Percentiles rank a stretch among this genome's conserved stretches.
These are phyloP conservation scores for Muscina levida DNA, from an alignment of 2,888 invertebrate species.

Conservation along the genomic window DNA sequence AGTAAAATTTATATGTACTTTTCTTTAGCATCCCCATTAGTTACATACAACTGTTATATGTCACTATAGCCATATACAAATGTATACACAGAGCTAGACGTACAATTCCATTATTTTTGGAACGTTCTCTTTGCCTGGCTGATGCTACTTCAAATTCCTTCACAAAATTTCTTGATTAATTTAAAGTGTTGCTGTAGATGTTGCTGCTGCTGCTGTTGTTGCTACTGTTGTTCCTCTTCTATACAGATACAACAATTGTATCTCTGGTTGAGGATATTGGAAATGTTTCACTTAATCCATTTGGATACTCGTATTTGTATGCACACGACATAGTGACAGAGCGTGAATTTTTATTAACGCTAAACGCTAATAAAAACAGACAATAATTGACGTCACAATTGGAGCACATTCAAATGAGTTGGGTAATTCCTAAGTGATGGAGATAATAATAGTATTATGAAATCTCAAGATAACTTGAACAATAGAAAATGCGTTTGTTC, in stretches of 20 bases:
- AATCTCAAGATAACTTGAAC: neutral
- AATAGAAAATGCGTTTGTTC: too few relatives aligned
- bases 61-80: too few relatives aligned
- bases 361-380: neutral
- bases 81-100: too few relatives aligned
- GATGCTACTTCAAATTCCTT: constrained; percentile 7
- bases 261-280: too few relatives aligned
- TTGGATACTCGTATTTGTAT: constrained; percentile 16
- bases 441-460: neutral
- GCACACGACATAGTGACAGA: constrained; percentile 6
- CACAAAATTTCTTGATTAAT: constrained; percentile 6
- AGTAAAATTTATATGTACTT: too few relatives aligned
- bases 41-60: too few relatives aligned
- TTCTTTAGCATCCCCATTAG: too few relatives aligned
- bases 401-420: constrained; percentile 7
- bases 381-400: constrained; percentile 28
- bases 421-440: constrained; percentile 2
- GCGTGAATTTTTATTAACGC: neutral
- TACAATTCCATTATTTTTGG: too few relatives aligned
- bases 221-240: neutral
- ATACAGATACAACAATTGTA: too few relatives aligned
- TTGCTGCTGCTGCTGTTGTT: neutral
- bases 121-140: too few relatives aligned
- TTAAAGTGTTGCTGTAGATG: neutral
- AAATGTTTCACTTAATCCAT: neutral